Base-by-base conservation (phyloP, 2,113 vertebrate species). In the Xiphorhynchus elegans region DNA sequence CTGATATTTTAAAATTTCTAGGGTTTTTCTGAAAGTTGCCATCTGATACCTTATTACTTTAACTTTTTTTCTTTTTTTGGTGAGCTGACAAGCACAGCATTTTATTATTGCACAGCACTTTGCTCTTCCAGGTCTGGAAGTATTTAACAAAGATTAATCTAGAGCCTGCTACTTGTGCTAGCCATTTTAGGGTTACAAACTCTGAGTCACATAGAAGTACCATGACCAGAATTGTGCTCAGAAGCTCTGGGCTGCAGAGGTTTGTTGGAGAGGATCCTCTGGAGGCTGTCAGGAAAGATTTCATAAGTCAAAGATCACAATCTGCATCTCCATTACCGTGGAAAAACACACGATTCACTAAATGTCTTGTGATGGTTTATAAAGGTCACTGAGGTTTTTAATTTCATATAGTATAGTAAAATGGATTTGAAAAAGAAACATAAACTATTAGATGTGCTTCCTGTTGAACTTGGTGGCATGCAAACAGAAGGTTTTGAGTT, bases 321-420 rank as follows among this genome's bases (percentile, higher is more conserved):
- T 91, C 64, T 40, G 50, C 33, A 66, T 83, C 52, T 91, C 50
- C 44, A 39, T 88, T 92, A 63, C 39, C 52, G 50, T 60, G 88
- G 86, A 95, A 93, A 93, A 94, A 59, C 47, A 88, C 18, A 13
- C 10, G 1, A 59, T 90, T 93, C 26, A n/a, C 72, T 73, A 79
- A 91, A 55, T 90, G 91, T 93, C 70, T 87, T 69, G n/a, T 60
- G 59, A 89, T 88, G 74, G 35, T 89, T 97, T 96, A 87, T 82
- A 95, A 93, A 97, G 83, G 91, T 90, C 89, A 94, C 47, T 92
- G 92, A 96, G 86, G 96, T 86, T 97, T 97, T 97, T 58, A 56
- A 90, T 96, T 97, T 93, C 60, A 81, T 94, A 83, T 81, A 88
- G 75, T 63, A 37, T 90, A 81, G 77, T 79, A 39, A 94, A 93